Evolutionary conservation across 2,797 vertebrate species (phyloP), one percentile per base, ranked within the genome.

Genomic region (Adelosebastes latens): DNA sequence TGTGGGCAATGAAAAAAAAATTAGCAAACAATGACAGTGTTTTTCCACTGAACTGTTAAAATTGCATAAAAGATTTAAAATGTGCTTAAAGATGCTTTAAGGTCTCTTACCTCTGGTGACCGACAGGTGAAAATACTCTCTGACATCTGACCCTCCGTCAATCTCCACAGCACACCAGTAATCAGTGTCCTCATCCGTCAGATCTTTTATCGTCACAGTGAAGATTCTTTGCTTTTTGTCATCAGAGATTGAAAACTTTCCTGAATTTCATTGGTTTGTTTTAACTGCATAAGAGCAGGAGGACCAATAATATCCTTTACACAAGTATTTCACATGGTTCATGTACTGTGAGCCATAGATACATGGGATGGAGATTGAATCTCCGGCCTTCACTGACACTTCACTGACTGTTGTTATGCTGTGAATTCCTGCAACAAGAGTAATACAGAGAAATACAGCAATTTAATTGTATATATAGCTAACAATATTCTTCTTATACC

Each of bases 161-260:
- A 76, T 80, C 56, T 87, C 77, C 72, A 93, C 88, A 80, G 0
- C 5, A 79, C 89, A 93, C 89, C 88, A 93, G 61, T 75, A 89
- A 61, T 66, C 0, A 32, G 10, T 1, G 25, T 80, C 70, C 0
- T 3, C 0, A 12, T 0, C 0, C 0, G 0, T 62, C 29, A 78
- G 13, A 1, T 79, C 0, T 2, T 61, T 88, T 24, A 92, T 74
- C 1, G 76, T 87, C 3, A 91, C 79, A 22, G 14, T 89, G 58
- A 91, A 86, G 56, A 87, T 70, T 4, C 2, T 59, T 58, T 36
- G 55, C 0, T 0, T 18, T 67, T 62, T 77, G 24, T 89, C 39
- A 46, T 91, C 87, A 65, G 60, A 79, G 22, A 91, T 85, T 3
- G 25, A 87, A 87, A 67, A 91, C 59, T 11, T 83, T 27, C 1